phyloP scores from a whole-genome alignment of 2,888 invertebrate genomes.

The Myopa tessellatipennis region DNA sequence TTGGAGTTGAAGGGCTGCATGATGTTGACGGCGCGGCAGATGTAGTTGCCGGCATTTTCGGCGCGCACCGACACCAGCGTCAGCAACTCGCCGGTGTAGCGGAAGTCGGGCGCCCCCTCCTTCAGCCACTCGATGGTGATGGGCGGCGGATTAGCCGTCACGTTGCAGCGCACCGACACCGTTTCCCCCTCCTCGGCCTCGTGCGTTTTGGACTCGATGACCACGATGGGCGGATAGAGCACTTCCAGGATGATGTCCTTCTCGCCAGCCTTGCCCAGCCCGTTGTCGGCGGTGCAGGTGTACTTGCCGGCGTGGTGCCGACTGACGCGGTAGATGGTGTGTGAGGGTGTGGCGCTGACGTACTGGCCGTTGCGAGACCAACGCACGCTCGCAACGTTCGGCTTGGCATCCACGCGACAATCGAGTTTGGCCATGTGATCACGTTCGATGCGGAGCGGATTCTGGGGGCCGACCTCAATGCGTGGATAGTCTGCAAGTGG shows the following conservation, averaged over 20 bases:
- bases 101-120: conserved; percentile 86
- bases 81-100: conserved; percentile 81
- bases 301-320: conserved; percentile 90
- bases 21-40: conserved; percentile 87
- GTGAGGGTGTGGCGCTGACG: conserved; percentile 82
- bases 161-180: conserved; percentile 86
- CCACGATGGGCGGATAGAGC: conserved; percentile 83
- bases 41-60: conserved; percentile 88
- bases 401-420: conserved; percentile 93
- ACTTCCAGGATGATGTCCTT: conserved; percentile 85
- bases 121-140: conserved; percentile 87
- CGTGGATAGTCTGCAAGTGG: conserved; percentile 83
- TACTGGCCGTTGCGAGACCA: conserved; percentile 90
- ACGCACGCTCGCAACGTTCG: conserved; percentile 82
- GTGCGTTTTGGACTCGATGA: conserved; percentile 82
- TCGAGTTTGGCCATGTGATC: conserved; percentile 86
- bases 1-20: conserved; percentile 80
- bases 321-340: conserved; percentile 82
- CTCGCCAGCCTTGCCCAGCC: conserved; percentile 82
- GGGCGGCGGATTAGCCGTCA: conserved; percentile 87
- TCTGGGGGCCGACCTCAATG: conserved; percentile 91
- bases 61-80: conserved; percentile 83
- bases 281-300: conserved; percentile 89
- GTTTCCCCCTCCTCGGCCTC: conserved; percentile 89
- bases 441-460: conserved; percentile 87